Percentiles rank a stretch among this genome's conserved stretches.
Evolutionary conservation across 2,888 invertebrate genomes (phyloP).

Genomic region (Micoletzkya japonica): DNA sequence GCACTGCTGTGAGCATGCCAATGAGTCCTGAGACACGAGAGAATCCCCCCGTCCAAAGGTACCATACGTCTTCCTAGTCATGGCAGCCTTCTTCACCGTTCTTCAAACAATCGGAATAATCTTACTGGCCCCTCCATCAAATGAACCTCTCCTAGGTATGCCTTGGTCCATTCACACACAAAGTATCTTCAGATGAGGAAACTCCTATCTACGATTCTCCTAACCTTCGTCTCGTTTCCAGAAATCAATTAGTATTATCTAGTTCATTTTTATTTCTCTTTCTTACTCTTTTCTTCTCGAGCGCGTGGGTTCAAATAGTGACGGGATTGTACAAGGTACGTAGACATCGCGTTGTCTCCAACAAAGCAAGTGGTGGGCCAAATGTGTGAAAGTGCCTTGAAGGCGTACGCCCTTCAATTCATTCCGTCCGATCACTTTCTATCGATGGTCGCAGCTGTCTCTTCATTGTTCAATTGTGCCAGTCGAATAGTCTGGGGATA

Average conservation of each 20-base stretch:
- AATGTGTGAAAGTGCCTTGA: conserved; percentile 11
- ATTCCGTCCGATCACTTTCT: conserved; percentile 58
- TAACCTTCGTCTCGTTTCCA: background rate
- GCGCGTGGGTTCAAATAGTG: conserved; percentile 55
- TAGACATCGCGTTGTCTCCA: too few relatives aligned
- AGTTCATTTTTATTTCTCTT: conserved; percentile 53
- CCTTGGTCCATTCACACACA: too few relatives aligned
- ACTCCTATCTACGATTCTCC: conserved; percentile 7
- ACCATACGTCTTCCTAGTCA: conserved; percentile 54
- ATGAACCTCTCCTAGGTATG: conserved; percentile 21
- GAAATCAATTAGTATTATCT: conserved; percentile 37
- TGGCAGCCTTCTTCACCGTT: conserved; percentile 50
- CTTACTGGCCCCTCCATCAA: conserved; percentile 49
- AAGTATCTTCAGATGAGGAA: conserved; percentile 30
- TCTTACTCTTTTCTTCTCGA: conserved; percentile 52
- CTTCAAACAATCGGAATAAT: conserved; percentile 53
- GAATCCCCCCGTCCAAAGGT: conserved; percentile 32
- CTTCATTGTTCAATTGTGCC: conserved; percentile 55
- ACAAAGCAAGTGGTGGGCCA: background rate
- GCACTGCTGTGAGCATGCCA: too few relatives aligned
- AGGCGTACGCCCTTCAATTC: conserved; percentile 59
- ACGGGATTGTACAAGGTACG: conserved; percentile 58
- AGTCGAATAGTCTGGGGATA: conserved; percentile 58
- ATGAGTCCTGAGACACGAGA: too few relatives aligned
- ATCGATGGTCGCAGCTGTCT: conserved; percentile 57